Base-by-base conservation (phyloP, 2,888 invertebrate genomes). In the Chalcis sispes region DNA sequence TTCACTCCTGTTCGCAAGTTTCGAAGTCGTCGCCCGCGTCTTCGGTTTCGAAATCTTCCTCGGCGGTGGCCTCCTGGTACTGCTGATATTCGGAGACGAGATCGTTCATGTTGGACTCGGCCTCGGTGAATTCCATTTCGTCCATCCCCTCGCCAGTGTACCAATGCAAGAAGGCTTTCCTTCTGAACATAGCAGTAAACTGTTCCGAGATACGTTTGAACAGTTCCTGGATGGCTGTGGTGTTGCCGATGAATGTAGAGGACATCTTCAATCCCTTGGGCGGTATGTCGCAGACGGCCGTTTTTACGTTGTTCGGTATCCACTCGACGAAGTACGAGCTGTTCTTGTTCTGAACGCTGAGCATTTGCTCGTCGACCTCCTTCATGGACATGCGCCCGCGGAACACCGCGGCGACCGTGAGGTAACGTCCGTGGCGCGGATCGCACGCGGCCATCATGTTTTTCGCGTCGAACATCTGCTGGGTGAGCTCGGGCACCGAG, bases 121-220 rank as follows among this genome's bases (percentile, higher is more conserved):
- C 98, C 88, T 98, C 98, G 74, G 96, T 98, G 91, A 98, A 98
- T 90, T 98, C 98, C 97, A 97, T 97, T 90, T 97, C 97, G 90
- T 98, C 98, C 98, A 98, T 98, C 74, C 98, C 98, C 90, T 98
- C 97, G 69, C 98, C 97, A 20, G 97, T 98, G 91, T 97, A 98
- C 98, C 98, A 98, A 91, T 98, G 97, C 90, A 98, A 92, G 94
- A 98, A 98, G 87, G 98, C 98, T 90, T 97, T 98, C 84, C 98
- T 94, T 82, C 97, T 93, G 92, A 98, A 98, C 98, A 98, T 98
- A 85, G 96, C 96, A 54, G 94, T 94, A 90, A 96, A 96, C 89
- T 96, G 96, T 88, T 96, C 96, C 13, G 95, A 95, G 86, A 96
- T 95, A 84, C 96, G 91, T 90, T 96, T 96, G 91, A 97, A 97